These are phyloP conservation scores for Crossocerus cetratus DNA, from an alignment of 2,888 invertebrate genomes.

Conservation along the genomic window DNA sequence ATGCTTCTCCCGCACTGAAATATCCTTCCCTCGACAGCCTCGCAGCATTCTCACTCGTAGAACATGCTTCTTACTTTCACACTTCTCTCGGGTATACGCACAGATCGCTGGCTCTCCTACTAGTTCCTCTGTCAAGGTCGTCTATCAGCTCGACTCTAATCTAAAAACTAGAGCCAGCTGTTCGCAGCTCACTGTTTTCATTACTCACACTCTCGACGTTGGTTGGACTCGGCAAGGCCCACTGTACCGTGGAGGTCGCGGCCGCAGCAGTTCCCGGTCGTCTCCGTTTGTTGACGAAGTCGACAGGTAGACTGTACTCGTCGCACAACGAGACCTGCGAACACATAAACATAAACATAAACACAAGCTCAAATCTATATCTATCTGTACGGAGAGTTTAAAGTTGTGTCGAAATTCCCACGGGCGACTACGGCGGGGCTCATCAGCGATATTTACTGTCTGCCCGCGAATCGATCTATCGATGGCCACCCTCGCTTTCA, in stretches of 20 bases:
- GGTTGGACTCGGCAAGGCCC: constrained; percentile 79
- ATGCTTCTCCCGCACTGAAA: neutral
- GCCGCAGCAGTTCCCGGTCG: constrained; percentile 82
- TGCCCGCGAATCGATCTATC: constrained; percentile 66
- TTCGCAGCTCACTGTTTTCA: too few species aligned
- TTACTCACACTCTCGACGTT: constrained; percentile 78
- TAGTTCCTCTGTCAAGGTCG: too few species aligned
- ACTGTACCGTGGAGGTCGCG: constrained; percentile 80
- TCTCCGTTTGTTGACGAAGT: constrained; percentile 84
- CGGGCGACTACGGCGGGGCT: constrained; percentile 44
- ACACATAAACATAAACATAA: constrained; percentile 18
- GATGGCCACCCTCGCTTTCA: constrained; percentile 38
- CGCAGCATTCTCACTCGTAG: too few species aligned
- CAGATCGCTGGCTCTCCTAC: too few species aligned
- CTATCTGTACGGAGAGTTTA: too few species aligned
- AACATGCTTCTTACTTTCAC: too few species aligned
- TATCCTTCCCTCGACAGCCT: too few species aligned
- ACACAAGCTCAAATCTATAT: too few species aligned
- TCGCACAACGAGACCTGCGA: constrained; percentile 90
- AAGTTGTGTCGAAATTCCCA: too few species aligned
- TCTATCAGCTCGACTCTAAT: too few species aligned
- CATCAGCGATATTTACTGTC: constrained; percentile 72
- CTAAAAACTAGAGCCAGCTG: too few species aligned
- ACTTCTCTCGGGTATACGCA: too few species aligned
- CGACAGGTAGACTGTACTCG: constrained; percentile 91